phyloP scores from a whole-genome alignment of 2,797 vertebrate species.

The Remorina albescens region DNA sequence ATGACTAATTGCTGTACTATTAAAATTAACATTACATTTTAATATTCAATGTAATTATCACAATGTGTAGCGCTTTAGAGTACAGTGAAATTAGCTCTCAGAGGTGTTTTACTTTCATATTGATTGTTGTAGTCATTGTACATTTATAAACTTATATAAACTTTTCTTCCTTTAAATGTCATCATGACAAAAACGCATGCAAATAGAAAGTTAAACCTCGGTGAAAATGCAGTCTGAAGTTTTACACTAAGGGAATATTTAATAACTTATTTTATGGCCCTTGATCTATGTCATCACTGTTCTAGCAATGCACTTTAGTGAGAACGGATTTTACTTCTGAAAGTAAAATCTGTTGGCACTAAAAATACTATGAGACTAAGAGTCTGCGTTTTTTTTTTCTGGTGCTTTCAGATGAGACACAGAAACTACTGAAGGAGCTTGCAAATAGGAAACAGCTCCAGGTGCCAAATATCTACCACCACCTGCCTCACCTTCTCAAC shows the following conservation, averaged over 20 bases:
- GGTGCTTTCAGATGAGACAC: conserved; percentile 91
- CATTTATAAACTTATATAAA: background rate
- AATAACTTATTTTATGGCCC: background rate
- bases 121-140: background rate
- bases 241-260: no score
- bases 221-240: background rate
- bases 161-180: no score
- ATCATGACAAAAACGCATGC: background rate
- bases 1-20: no score
- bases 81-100: background rate
- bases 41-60: background rate
- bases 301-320: no score
- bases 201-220: conserved; percentile 2
- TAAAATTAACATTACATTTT: background rate
- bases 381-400: no score
- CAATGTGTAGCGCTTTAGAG: background rate
- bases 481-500: conserved; percentile 98
- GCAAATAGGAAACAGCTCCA: conserved; percentile 94
- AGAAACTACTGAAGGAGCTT: conserved; percentile 96
- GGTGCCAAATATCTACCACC: conserved; percentile 99
- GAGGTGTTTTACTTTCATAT: background rate
- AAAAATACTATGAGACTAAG: conserved; percentile 14
- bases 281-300: background rate
- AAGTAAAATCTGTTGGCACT: no score
- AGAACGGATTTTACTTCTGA: no score